Evolutionary conservation across 2,113 vertebrate species (phyloP).

Genomic region (Tetraodon nigroviridis): DNA sequence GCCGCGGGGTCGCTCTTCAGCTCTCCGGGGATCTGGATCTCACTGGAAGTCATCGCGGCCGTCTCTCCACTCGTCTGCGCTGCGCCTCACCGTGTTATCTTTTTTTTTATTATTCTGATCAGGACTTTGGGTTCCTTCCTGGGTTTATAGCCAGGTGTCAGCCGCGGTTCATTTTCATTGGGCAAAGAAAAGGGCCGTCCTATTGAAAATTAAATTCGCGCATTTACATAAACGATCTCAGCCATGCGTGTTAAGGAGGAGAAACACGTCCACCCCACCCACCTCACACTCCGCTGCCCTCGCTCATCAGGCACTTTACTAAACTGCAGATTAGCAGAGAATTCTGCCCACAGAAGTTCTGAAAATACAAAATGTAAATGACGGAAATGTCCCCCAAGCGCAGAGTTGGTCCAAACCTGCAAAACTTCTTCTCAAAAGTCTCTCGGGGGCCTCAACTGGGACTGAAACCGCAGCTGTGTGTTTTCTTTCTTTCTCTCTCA

Average conservation of each 20-base stretch:
- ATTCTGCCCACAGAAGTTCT: too few species aligned
- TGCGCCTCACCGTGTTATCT: conserved; percentile 43
- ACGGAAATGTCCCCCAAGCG: too few species aligned
- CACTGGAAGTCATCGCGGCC: conserved; percentile 90
- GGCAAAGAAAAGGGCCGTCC: conserved; percentile 84
- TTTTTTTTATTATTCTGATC: conserved; percentile 69
- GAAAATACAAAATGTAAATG: too few species aligned
- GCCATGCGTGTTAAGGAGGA: conserved; percentile 60
- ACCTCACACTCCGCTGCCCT: conserved; percentile 28
- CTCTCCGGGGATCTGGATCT: conserved; percentile 91
- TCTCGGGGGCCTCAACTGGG: too few species aligned
- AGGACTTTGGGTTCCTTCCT: conserved; percentile 77
- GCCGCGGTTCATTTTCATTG: conserved; percentile 87
- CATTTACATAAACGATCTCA: conserved; percentile 78
- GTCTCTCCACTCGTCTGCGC: conserved; percentile 50
- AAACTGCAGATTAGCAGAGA: background rate
- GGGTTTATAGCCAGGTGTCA: conserved; percentile 99
- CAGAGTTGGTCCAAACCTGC: too few species aligned
- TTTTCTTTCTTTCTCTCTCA: too few species aligned
- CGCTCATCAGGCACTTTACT: conserved; percentile 11
- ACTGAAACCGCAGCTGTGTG: too few species aligned
- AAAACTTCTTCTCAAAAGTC: too few species aligned
- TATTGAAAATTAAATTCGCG: conserved; percentile 76
- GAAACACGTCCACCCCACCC: conserved; percentile 62
- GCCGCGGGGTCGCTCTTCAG: conserved; percentile 92